Conservation (phyloP, 2,113 vertebrate genomes). For the Rousettus leschenaultii region DNA sequence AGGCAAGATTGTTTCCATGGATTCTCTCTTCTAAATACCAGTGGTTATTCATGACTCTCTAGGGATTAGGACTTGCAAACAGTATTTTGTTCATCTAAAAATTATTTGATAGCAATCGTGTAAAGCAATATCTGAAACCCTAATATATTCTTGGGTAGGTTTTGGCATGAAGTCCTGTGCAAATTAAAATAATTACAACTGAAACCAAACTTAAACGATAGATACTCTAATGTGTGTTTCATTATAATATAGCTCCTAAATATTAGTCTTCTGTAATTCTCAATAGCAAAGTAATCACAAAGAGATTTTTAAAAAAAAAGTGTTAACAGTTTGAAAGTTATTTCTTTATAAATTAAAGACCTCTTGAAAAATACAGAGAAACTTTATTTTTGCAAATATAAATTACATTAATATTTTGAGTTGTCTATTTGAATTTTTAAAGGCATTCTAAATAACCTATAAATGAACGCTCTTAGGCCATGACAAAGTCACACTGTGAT, state of each 20-base stretch:
- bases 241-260: constrained; percentile 32
- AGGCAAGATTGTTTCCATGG: constrained; percentile 63
- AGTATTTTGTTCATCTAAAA: constrained; percentile 77
- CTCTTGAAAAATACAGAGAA: constrained; percentile 8
- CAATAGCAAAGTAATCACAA: constrained; percentile 21
- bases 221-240: constrained; percentile 25
- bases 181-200: constrained; percentile 71
- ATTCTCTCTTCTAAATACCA: constrained; percentile 67
- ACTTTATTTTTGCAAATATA: neutral
- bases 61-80: constrained; percentile 71
- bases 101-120: constrained; percentile 73
- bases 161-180: constrained; percentile 48
- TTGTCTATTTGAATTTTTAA: constrained; percentile 17
- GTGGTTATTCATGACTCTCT: constrained; percentile 63
- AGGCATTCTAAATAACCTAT: neutral
- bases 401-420: neutral
- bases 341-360: neutral
- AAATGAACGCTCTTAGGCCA: neutral
- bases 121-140: constrained; percentile 68
- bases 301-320: constrained; percentile 39
- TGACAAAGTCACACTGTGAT: neutral
- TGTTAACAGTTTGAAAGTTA: neutral
- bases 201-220: constrained; percentile 63
- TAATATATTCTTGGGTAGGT: constrained; percentile 42
- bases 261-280: constrained; percentile 27